Base-by-base conservation (phyloP, 2,113 vertebrate species). In the Dissostichus mawsoni region DNA sequence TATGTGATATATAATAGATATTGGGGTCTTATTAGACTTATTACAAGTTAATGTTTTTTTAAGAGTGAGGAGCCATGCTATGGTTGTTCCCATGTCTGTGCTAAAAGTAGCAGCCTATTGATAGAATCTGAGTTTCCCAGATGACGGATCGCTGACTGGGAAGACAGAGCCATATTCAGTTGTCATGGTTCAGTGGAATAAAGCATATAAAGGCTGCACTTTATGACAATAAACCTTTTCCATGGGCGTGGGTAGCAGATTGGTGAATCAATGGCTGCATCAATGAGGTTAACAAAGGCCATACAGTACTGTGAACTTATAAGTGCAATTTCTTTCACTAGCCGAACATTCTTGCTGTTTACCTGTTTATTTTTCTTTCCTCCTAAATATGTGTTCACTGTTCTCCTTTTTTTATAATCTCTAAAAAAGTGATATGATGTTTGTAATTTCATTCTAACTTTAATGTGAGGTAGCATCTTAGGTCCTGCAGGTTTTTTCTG, bases 31-130 rank as follows among this genome's bases (percentile, higher is more conserved):
- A 59, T 68, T 8, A 16, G 65, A 14, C 52, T 62, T 33, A 56
- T 25, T 25, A 53, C 48, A 29, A 55, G 18, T 65, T 33, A 66
- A 20, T 81, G 63, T 75, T 69, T 80, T 23, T 76, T 59, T 74
- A 57, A 29, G 70, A 75, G 50, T 36, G n/a, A 66, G 50, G 58
- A 55, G 48, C 14, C 13, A 8, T 76, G n/a, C 12, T 0, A 20
- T 64, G 51, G 14, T 4, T 20, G 85, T 84, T 92, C 78, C 84
- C 78, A 85, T 57, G 78, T 33, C 48, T 17, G 62, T 66, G 84
- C 72, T 88, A 77, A 87, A 90, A 86, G 81, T 86, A 86, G 85
- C 89, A 87, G 50, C n/a, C 63, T 64, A 66, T 82, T 74, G 87
- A 87, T 65, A 66, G 59, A 78, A 52, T 64, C 64, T 41, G 36